Percentiles rank a stretch among this genome's conserved stretches.
These are phyloP conservation scores for Drosophila jambulina DNA, from an alignment of 1,140 invertebrate species.

Conservation along the genomic window DNA sequence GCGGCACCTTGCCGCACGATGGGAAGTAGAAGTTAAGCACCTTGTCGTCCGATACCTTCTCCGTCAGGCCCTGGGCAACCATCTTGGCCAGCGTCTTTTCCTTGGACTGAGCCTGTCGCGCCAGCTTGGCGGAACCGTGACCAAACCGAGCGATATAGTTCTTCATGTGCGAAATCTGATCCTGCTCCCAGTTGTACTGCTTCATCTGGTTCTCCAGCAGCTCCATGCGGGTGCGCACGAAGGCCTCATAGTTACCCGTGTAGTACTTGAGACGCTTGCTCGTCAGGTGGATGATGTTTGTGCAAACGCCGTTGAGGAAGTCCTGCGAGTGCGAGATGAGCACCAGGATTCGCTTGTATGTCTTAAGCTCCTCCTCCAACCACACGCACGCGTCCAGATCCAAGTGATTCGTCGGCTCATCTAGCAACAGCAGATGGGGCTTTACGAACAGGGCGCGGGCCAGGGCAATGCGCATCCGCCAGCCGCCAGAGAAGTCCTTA, in stretches of 20 bases:
- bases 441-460: conserved; percentile 96
- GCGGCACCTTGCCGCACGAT: conserved; percentile 97
- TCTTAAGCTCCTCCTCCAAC: conserved; percentile 98
- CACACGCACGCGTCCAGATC: conserved; percentile 99
- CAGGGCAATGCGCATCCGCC: conserved; percentile 99
- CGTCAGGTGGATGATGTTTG: conserved; percentile 98
- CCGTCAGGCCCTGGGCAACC: conserved; percentile 98
- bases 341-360: conserved; percentile 98
- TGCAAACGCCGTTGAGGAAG: conserved; percentile 99
- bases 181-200: conserved; percentile 99
- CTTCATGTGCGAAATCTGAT: conserved; percentile 99
- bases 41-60: conserved; percentile 96
- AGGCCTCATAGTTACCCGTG: conserved; percentile 98
- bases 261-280: conserved; percentile 98
- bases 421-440: conserved; percentile 96
- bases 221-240: conserved; percentile 96
- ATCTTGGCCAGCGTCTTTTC: conserved; percentile 99
- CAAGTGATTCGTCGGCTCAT: conserved; percentile 99
- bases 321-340: conserved; percentile 99
- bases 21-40: conserved; percentile 98
- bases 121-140: conserved; percentile 99
- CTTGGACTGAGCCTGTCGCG: conserved; percentile 99
- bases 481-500: conserved; percentile 98
- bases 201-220: conserved; percentile 99
- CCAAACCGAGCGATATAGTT: conserved; percentile 99